These are phyloP conservation scores for Acanthococcus lagerstroemiae DNA, from an alignment of 2,888 invertebrate species.

Conservation along the genomic window DNA sequence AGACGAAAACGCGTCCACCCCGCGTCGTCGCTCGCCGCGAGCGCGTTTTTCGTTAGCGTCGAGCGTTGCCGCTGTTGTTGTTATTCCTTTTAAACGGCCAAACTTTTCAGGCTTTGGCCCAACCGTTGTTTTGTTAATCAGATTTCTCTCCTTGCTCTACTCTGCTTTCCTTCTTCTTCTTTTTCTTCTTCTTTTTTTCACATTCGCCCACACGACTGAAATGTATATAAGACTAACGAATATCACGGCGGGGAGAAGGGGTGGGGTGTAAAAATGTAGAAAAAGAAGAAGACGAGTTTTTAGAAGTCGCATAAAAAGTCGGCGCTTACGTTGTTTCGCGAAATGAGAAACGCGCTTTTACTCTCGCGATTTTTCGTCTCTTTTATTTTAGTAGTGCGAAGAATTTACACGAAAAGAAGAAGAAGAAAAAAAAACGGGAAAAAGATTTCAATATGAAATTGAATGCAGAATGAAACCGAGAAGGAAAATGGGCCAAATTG, in stretches of 20 bases:
- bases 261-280: constrained; percentile 4
- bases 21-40: background rate
- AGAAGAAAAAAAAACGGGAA: too few relatives aligned
- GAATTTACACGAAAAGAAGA: too few relatives aligned
- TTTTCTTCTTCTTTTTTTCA: background rate
- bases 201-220: too few relatives aligned
- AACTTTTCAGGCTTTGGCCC: constrained; percentile 24
- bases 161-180: background rate
- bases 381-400: background rate
- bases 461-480: background rate
- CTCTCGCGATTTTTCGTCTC: background rate
- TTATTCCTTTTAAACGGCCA: constrained; percentile 25
- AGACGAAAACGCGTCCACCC: constrained; percentile 8
- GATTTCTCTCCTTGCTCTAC: constrained; percentile 14
- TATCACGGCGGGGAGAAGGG: background rate
- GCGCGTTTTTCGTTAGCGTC: constrained; percentile 2
- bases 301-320: constrained; percentile 22
- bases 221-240: too few relatives aligned
- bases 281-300: constrained; percentile 1
- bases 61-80: background rate
- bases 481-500: background rate
- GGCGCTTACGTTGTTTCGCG: constrained; percentile 13
- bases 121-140: constrained; percentile 28
- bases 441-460: background rate
- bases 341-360: constrained; percentile 23